A percentile compares a stretch with the other conserved stretches of the same genome.
Evolutionary conservation across 2,888 invertebrate species (phyloP).

Genomic region (Ethmia dodecea): DNA sequence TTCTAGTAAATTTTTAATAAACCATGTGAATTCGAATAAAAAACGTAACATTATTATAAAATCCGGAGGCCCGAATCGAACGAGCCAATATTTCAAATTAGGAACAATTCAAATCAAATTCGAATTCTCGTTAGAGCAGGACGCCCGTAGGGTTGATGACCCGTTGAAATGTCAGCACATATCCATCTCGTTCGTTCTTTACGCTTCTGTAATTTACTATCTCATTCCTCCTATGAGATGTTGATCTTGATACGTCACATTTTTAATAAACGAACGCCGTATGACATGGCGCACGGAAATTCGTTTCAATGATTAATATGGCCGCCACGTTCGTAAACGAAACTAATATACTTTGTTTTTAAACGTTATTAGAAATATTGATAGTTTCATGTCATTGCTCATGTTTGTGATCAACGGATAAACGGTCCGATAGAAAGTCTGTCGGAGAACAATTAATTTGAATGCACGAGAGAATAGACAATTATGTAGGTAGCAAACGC

Average conservation of each 20-base stretch:
- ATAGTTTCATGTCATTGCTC: constrained; percentile 74
- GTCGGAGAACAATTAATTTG: constrained; percentile 53
- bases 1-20: constrained; percentile 55
- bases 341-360: constrained; percentile 74
- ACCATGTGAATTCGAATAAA: constrained; percentile 44
- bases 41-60: constrained; percentile 40
- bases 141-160: constrained; percentile 75
- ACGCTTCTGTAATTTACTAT: constrained; percentile 39
- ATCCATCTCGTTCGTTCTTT: constrained; percentile 51
- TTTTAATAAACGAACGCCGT: constrained; percentile 76
- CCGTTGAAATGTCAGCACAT: constrained; percentile 73
- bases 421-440: constrained; percentile 70
- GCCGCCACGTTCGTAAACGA: constrained; percentile 59
- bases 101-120: constrained; percentile 77
- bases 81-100: constrained; percentile 70
- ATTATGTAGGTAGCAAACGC: constrained; percentile 51
- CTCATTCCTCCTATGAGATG: constrained; percentile 63
- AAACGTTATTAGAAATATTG: constrained; percentile 76
- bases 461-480: constrained; percentile 46
- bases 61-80: constrained; percentile 46
- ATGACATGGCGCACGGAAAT: constrained; percentile 75
- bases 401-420: constrained; percentile 70
- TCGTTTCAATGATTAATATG: constrained; percentile 76
- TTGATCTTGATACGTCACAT: constrained; percentile 78
- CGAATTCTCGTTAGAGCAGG: constrained; percentile 76